Conservation (phyloP, 2,888 invertebrate genomes). For the Habroteleia sp. region DNA sequence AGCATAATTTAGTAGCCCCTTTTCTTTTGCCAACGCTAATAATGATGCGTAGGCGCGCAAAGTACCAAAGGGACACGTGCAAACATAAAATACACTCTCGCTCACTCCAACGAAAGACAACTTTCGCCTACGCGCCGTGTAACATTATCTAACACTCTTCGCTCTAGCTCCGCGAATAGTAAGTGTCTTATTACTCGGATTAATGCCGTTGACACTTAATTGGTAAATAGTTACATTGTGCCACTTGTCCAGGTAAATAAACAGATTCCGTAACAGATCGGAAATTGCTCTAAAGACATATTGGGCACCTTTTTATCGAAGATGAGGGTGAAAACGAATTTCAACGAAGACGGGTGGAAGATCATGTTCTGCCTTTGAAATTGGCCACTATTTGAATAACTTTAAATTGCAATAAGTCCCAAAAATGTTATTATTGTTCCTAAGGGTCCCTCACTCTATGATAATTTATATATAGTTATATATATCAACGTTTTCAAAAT, state of each 20-base stretch:
- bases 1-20: constrained; percentile 17
- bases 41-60: constrained; percentile 31
- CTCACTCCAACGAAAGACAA: constrained; percentile 2
- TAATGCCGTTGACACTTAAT: constrained; percentile 35
- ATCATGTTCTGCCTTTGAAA: too few species aligned
- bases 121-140: constrained; percentile 27
- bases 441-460: too few species aligned
- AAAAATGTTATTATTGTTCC: too few species aligned
- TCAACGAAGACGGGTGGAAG: too few species aligned
- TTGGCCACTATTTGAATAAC: too few species aligned
- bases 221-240: constrained; percentile 21
- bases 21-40: constrained; percentile 37
- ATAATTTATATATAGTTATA: too few species aligned
- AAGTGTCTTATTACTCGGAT: constrained; percentile 26
- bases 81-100: constrained; percentile 30
- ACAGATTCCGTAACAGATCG: constrained; percentile 15
- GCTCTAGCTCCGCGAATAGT: constrained; percentile 15
- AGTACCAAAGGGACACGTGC: constrained; percentile 41
- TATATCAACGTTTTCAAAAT: too few species aligned
- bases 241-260: constrained; percentile 10
- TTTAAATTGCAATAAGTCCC: too few species aligned
- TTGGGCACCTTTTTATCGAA: too few species aligned
- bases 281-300: too few species aligned
- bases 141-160: constrained; percentile 27
- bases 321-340: too few species aligned